A percentile compares a stretch with the other conserved stretches of the same genome.
Conservation (phyloP, 2,888 invertebrate genomes). For the Gisinianus flammeolus region DNA sequence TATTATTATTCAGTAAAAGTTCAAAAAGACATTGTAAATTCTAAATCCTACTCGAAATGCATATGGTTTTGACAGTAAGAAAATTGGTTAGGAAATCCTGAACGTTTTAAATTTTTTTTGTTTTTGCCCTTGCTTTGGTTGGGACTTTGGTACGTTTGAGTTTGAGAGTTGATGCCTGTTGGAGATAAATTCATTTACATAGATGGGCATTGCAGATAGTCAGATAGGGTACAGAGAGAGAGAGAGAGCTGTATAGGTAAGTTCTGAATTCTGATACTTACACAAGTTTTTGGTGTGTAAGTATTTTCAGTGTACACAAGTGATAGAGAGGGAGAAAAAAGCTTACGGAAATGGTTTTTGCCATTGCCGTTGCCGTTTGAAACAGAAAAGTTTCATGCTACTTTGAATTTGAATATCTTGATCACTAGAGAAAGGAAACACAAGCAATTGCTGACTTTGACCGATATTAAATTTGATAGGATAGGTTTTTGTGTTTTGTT, state of each 20-base stretch:
- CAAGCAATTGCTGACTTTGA: conserved; percentile 29
- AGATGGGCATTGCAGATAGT: neutral
- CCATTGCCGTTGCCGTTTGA: neutral
- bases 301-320: neutral
- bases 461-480: conserved; percentile 23
- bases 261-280: neutral
- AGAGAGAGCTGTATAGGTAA: neutral
- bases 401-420: conserved; percentile 18
- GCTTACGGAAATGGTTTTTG: neutral
- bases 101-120: neutral
- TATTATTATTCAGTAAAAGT: neutral
- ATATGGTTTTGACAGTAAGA: neutral
- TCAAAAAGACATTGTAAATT: neutral
- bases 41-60: neutral
- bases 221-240: neutral
- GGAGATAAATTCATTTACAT: neutral
- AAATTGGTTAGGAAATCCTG: neutral
- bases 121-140: neutral
- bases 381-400: neutral
- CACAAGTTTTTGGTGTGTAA: too few species aligned
- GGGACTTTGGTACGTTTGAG: neutral
- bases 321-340: neutral
- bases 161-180: neutral
- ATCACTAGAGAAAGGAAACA: neutral
- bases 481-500: neutral